phyloP scores from a whole-genome alignment of 2,888 invertebrate species.

The Drosophila monieri region DNA sequence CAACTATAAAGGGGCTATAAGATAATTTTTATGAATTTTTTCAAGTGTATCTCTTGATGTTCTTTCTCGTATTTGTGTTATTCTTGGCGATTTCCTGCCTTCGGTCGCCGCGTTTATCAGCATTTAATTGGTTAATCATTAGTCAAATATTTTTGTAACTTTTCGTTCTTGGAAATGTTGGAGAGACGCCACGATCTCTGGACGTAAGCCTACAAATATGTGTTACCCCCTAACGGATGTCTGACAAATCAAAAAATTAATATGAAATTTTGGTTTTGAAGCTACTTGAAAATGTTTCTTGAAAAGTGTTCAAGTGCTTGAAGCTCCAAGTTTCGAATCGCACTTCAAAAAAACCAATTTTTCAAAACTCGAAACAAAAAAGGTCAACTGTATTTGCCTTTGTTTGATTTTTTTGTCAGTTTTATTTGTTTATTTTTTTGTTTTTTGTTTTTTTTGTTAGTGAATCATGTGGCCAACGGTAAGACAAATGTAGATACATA shows the following conservation, averaged over 20 bases:
- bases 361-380: constrained; percentile 26
- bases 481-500: constrained; percentile 30
- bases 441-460: constrained; percentile 18
- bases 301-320: constrained; percentile 3
- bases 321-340: background rate
- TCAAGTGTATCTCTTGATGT: background rate
- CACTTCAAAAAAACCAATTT: background rate
- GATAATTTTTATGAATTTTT: too few species aligned
- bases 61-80: background rate
- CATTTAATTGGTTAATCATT: constrained; percentile 74
- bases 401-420: constrained; percentile 32
- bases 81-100: constrained; percentile 25
- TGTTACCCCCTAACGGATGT: too few species aligned
- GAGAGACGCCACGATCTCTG: background rate
- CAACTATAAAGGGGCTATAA: too few species aligned
- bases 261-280: too few species aligned
- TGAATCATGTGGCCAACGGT: constrained; percentile 55
- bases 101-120: constrained; percentile 55
- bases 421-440: constrained; percentile 31
- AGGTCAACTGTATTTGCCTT: constrained; percentile 58
- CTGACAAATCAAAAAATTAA: too few species aligned
- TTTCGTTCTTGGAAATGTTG: constrained; percentile 11
- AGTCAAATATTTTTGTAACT: constrained; percentile 68
- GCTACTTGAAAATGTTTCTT: background rate
- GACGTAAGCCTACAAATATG: background rate